Base-by-base conservation (phyloP, 1,140 invertebrate genomes). In the Acromyrmex echinatior region DNA sequence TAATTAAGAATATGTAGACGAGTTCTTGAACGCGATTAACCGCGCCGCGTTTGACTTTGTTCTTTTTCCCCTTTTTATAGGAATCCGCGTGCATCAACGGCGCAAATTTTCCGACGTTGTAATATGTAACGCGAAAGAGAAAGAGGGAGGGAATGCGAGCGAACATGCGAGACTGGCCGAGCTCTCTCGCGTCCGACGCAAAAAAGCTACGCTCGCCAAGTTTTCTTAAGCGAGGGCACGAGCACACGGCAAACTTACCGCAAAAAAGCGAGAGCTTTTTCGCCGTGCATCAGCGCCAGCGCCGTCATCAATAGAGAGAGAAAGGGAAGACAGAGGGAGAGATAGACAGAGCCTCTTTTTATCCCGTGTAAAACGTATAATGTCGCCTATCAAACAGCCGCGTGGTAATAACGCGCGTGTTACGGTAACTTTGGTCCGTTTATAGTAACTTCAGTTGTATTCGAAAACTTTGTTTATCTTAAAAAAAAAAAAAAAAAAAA, bases 131-230 rank as follows among this genome's bases (percentile, higher is more conserved):
- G 49, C 39, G 63, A 31, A 51, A 68, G 45, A 51, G 35, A 56
- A 21, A 39, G 31, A 77, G 49, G 10, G 51, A 78, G 51, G 39
- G 45, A 62, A 60, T 28, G 45, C 53, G 21, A 51, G 66, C 49
- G 68, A 84, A 86, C 76, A 66, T 31, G 58, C 63, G 56, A 76
- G 80, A 84, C 56, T 21, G n/a, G 53, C 53, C 53, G 39, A 85
- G 82, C 84, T 80, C 84, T 85, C 84, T 65, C 71, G 39, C 45
- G 63, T 65, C 74, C 49, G 82, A 65, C 3, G 53, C 70, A 87
- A 90, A 90, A 86, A 88, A 87, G 80, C 86, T 85, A 90, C 74
- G 76, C 88, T 90, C 89, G 66, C 84, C 87, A 90, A 90, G 88
- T 90, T 90, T 68, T 86, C 84, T 79, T 87, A 90, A 90, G 88